Evolutionary conservation across 1,140 invertebrate species (phyloP).

Genomic region (Neuroterus valhalla): DNA sequence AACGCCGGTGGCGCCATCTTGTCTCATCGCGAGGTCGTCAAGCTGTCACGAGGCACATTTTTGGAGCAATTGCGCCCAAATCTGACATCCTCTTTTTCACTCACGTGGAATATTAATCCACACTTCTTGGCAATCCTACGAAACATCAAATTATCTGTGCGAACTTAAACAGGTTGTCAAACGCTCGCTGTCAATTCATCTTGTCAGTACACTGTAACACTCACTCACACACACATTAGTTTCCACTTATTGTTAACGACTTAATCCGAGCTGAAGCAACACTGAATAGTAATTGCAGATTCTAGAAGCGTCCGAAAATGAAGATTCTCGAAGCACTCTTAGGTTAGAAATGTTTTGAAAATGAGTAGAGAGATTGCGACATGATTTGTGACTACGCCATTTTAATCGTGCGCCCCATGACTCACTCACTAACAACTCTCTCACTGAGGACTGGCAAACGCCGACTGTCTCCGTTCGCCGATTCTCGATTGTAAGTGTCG

Average conservation of each 20-base stretch:
- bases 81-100: background rate
- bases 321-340: background rate
- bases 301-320: background rate
- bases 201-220: slow-evolving; percentile 33
- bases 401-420: slow-evolving; percentile 53
- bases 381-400: slow-evolving; percentile 56
- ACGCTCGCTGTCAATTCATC: slow-evolving; percentile 40
- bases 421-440: slow-evolving; percentile 30
- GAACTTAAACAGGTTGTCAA: background rate
- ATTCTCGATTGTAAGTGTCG: background rate
- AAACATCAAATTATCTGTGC: background rate
- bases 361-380: slow-evolving; percentile 1
- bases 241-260: background rate
- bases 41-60: slow-evolving; percentile 66
- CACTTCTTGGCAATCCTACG: background rate
- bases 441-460: slow-evolving; percentile 54
- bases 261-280: background rate
- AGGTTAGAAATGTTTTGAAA: background rate
- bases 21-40: slow-evolving; percentile 49
- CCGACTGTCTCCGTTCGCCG: slow-evolving; percentile 54
- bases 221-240: slow-evolving; percentile 25
- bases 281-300: background rate
- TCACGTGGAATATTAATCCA: background rate
- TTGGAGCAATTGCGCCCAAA: slow-evolving; percentile 21
- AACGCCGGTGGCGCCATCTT: slow-evolving; percentile 70